These are phyloP conservation scores for Neolamprologus toae DNA, from an alignment of 2,113 vertebrate genomes.

Conservation along the genomic window DNA sequence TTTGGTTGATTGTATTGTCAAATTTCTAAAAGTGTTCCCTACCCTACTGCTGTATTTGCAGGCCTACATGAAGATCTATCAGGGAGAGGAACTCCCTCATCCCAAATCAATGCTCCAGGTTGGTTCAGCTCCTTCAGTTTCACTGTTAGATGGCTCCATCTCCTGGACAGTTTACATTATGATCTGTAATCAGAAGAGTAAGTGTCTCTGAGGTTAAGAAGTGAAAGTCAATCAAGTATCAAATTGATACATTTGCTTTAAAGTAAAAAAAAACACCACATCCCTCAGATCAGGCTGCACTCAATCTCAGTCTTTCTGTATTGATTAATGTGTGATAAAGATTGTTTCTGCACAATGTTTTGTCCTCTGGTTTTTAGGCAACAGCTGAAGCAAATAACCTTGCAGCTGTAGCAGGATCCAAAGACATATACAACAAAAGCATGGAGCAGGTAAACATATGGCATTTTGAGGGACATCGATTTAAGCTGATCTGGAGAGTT, in stretches of 20 bases:
- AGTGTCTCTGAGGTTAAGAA: background rate
- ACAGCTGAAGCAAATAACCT: constrained; percentile 97
- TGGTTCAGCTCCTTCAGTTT: background rate
- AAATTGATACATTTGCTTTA: background rate
- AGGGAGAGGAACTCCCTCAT: constrained; percentile 85
- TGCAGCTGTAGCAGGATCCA: constrained; percentile 90
- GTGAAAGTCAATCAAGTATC: background rate
- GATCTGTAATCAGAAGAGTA: background rate
- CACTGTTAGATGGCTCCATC: background rate
- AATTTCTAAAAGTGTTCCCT: background rate
- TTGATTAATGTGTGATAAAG: background rate
- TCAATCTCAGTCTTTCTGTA: background rate
- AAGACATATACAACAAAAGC: constrained; percentile 82
- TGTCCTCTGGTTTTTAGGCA: constrained; percentile 71
- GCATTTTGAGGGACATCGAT: background rate
- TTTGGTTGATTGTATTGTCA: background rate
- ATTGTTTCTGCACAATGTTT: background rate
- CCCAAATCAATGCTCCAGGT: constrained; percentile 89
- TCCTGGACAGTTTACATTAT: background rate
- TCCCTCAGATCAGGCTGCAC: background rate
- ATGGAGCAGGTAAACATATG: constrained; percentile 84
- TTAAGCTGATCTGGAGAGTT: background rate
- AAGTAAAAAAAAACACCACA: background rate
- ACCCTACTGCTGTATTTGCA: constrained; percentile 18
- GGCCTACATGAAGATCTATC: constrained; percentile 89